Evolutionary conservation across 2,113 vertebrate genomes (phyloP).

Genomic region (Seriola quinqueradiata): DNA sequence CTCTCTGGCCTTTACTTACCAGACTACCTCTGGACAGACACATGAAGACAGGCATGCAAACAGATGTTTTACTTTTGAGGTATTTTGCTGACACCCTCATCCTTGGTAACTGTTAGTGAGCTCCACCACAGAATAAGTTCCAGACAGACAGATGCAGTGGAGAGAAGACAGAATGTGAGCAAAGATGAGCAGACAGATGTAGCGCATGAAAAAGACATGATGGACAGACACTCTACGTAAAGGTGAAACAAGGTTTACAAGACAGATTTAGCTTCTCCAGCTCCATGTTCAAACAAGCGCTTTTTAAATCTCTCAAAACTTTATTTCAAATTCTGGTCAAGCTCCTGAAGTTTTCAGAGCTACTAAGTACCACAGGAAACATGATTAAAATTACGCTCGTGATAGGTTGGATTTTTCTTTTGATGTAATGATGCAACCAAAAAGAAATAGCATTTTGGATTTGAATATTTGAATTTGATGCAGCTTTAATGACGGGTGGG

Average conservation of each 20-base stretch:
- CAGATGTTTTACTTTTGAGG: conserved; percentile 52
- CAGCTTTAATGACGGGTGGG: not conserved
- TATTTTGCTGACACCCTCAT: conserved; percentile 37
- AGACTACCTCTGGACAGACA: conserved; percentile 48
- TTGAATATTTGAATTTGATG: conserved; percentile 21
- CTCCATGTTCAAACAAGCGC: not conserved
- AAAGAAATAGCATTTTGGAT: conserved; percentile 36
- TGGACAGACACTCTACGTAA: not conserved
- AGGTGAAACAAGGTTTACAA: conserved; percentile 1
- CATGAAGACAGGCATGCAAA: conserved; percentile 45
- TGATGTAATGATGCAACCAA: conserved; percentile 53
- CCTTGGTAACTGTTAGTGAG: conserved; percentile 1
- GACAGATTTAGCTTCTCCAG: not conserved
- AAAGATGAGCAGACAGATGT: not conserved
- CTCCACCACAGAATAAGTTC: conserved; percentile 7
- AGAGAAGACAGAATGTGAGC: not conserved
- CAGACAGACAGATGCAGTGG: conserved; percentile 21
- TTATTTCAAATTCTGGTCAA: conserved; percentile 30
- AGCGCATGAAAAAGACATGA: conserved; percentile 1
- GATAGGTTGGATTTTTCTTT: conserved; percentile 33
- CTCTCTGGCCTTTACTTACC: conserved; percentile 49
- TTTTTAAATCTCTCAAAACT: not conserved
- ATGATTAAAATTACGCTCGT: conserved; percentile 29
- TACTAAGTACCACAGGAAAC: conserved; percentile 11
- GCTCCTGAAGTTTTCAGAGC: conserved; percentile 28